These are phyloP conservation scores for Cheilosia pagana DNA, from an alignment of 2,888 invertebrate genomes.

Conservation along the genomic window DNA sequence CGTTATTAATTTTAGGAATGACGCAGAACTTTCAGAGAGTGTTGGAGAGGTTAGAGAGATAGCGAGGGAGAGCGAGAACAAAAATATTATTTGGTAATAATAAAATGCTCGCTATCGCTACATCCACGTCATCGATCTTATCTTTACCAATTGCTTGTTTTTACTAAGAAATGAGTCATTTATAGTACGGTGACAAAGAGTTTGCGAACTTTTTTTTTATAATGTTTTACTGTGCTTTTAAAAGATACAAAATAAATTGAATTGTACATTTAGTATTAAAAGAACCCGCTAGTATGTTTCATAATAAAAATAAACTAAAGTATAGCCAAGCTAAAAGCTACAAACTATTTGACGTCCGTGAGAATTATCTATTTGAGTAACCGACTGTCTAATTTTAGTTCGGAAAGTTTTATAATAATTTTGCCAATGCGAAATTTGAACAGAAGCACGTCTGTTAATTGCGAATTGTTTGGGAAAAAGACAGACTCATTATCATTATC, in stretches of 20 bases:
- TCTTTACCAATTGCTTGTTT: slow-evolving; percentile 3
- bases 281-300: not conserved
- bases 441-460: not conserved
- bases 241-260: slow-evolving; percentile 5
- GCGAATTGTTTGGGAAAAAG: not conserved
- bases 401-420: not conserved
- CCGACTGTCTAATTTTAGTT: slow-evolving; percentile 3
- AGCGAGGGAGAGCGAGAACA: not conserved
- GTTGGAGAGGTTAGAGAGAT: not conserved
- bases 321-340: not conserved
- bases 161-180: slow-evolving; percentile 34
- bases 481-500: not conserved
- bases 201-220: slow-evolving; percentile 22
- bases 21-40: no score
- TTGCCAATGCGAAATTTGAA: slow-evolving; percentile 11
- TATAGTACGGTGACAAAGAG: slow-evolving; percentile 13
- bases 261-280: not conserved
- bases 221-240: slow-evolving; percentile 15
- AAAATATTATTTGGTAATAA: not conserved
- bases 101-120: slow-evolving; percentile 13
- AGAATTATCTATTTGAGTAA: slow-evolving; percentile 38
- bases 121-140: slow-evolving; percentile 23
- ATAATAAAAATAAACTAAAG: slow-evolving; percentile 6
- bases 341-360: slow-evolving; percentile 31
- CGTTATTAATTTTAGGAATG: not conserved